Conservation (phyloP, 2,797 vertebrate species). For the Peromyscus attwateri region DNA sequence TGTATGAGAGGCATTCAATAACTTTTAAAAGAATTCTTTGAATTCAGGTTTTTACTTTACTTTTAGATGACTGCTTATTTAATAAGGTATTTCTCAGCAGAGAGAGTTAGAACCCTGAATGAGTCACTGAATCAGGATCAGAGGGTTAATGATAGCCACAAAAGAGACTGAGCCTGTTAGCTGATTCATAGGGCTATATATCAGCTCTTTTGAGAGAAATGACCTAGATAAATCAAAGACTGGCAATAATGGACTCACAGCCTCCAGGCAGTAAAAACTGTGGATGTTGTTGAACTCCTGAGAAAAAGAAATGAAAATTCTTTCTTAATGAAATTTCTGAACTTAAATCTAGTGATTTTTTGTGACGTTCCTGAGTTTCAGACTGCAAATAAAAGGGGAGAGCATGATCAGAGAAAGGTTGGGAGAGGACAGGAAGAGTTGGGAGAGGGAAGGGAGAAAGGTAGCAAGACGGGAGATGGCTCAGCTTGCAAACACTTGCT, state of each 20-base stretch:
- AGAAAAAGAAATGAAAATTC: conserved; percentile 51
- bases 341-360: conserved; percentile 30
- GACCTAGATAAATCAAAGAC: conserved; percentile 68
- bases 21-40: conserved; percentile 37
- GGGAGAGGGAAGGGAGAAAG: background rate
- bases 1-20: background rate
- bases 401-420: background rate
- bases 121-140: conserved; percentile 50
- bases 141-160: conserved; percentile 65
- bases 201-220: conserved; percentile 30
- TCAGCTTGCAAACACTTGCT: background rate
- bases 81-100: conserved; percentile 26
- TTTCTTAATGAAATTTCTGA: conserved; percentile 53
- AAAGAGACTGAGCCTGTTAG: conserved; percentile 30
- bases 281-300: conserved; percentile 10
- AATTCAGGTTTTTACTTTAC: conserved; percentile 17
- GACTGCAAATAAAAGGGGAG: background rate
- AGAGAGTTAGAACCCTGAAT: conserved; percentile 39
- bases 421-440: background rate
- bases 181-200: conserved; percentile 39
- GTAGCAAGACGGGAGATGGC: background rate
- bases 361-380: conserved; percentile 29
- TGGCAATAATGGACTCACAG: conserved; percentile 18
- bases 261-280: conserved; percentile 16
- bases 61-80: conserved; percentile 19